Percentiles rank a stretch among this genome's conserved stretches.
phyloP scores from a whole-genome alignment of 1,140 invertebrate species.

The Eulimnadia texana region DNA sequence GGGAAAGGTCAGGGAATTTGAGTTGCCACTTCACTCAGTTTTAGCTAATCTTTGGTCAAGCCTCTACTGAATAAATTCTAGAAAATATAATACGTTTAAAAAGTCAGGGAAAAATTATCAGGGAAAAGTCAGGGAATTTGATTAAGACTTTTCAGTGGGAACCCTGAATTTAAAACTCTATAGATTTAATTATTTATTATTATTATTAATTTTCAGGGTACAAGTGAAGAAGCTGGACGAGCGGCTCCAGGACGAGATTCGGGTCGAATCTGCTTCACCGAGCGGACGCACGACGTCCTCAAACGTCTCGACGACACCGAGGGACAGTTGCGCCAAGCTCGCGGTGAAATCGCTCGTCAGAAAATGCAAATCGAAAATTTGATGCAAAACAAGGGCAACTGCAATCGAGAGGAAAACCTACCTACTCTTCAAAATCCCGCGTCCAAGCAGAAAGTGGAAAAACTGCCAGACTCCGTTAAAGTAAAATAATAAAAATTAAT shows the following conservation, averaged over 20 bases:
- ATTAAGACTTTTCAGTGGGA: neutral
- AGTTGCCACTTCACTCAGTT: too few relatives aligned
- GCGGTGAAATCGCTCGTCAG: neutral
- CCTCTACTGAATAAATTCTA: too few relatives aligned
- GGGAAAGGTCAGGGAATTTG: too few relatives aligned
- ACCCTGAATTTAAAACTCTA: neutral
- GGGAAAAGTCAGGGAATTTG: too few relatives aligned
- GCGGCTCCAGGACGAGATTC: neutral
- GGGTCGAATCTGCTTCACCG: neutral
- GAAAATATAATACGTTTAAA: too few relatives aligned
- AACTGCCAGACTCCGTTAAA: neutral
- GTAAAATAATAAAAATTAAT: neutral
- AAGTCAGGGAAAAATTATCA: too few relatives aligned
- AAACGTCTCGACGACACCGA: neutral
- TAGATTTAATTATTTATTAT: neutral
- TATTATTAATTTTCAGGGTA: neutral
- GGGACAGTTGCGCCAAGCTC: neutral
- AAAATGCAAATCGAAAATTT: constrained; percentile 1
- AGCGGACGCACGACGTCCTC: neutral
- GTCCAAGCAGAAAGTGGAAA: neutral
- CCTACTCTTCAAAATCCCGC: neutral
- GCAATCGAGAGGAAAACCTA: neutral
- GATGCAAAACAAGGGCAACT: neutral
- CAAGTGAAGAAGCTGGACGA: neutral
- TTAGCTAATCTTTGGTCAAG: too few relatives aligned